These are phyloP conservation scores for Sceloporus tristichus DNA, from an alignment of 2,113 vertebrate species.

Conservation along the genomic window DNA sequence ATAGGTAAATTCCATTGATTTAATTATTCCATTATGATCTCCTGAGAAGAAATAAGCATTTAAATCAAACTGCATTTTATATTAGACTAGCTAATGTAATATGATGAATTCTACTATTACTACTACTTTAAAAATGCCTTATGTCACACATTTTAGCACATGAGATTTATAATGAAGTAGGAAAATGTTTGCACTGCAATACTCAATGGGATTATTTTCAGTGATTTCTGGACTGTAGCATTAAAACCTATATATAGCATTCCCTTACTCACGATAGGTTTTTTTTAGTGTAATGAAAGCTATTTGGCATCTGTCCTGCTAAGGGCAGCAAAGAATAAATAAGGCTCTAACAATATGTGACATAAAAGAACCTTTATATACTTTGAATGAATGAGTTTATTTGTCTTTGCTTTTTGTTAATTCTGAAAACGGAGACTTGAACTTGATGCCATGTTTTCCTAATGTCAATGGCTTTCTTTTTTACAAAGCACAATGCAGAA, in stretches of 20 bases:
- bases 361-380: conserved; percentile 21
- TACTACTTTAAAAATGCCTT: background rate
- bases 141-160: background rate
- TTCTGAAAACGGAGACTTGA: conserved; percentile 14
- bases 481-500: background rate
- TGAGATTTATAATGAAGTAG: background rate
- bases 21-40: too few relatives aligned
- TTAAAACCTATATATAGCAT: background rate
- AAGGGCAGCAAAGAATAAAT: conserved; percentile 1
- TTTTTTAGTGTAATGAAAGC: background rate
- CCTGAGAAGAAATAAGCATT: background rate
- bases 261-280: background rate
- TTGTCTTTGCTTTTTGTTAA: conserved; percentile 22
- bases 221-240: background rate
- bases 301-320: conserved; percentile 14
- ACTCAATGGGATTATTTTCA: background rate
- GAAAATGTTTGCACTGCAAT: background rate
- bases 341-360: conserved; percentile 4
- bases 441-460: background rate
- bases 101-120: background rate
- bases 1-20: too few relatives aligned
- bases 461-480: background rate
- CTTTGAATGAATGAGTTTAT: conserved; percentile 3
- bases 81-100: background rate
- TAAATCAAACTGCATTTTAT: background rate